Evolutionary conservation across 2,113 vertebrate genomes (phyloP).

Genomic region (Indicator indicator): DNA sequence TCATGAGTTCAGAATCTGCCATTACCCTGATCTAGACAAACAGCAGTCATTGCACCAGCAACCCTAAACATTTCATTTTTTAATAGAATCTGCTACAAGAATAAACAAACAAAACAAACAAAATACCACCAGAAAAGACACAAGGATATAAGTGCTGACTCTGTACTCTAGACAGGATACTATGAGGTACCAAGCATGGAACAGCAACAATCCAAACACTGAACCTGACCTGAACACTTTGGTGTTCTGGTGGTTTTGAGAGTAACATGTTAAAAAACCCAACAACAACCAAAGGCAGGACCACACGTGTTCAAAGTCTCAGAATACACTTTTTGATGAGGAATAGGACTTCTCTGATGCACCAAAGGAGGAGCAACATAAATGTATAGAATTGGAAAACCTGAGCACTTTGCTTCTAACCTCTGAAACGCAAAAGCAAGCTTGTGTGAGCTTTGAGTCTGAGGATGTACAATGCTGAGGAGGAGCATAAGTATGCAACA

Average conservation of each 20-base stretch:
- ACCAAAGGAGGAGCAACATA: background rate
- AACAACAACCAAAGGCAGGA: background rate
- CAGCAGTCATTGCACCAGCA: background rate
- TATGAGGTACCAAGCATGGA: background rate
- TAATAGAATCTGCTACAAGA: background rate
- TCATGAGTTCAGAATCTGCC: background rate
- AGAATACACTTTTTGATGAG: background rate
- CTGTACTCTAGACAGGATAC: background rate
- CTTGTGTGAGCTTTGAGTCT: background rate
- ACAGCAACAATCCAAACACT: background rate
- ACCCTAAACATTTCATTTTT: background rate
- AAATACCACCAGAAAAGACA: background rate
- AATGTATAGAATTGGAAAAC: background rate
- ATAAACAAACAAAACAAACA: background rate
- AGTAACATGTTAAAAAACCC: background rate
- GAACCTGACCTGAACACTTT: background rate
- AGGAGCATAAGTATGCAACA: background rate
- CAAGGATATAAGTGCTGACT: background rate
- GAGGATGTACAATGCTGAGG: background rate
- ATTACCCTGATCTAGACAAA: accelerated
- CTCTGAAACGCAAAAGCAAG: background rate
- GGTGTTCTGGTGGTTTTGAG: background rate
- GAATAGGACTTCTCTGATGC: background rate
- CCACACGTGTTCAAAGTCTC: background rate
- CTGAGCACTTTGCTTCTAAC: background rate